These are phyloP conservation scores for Toxotes chatareus DNA, from an alignment of 2,113 vertebrate species.

Conservation along the genomic window DNA sequence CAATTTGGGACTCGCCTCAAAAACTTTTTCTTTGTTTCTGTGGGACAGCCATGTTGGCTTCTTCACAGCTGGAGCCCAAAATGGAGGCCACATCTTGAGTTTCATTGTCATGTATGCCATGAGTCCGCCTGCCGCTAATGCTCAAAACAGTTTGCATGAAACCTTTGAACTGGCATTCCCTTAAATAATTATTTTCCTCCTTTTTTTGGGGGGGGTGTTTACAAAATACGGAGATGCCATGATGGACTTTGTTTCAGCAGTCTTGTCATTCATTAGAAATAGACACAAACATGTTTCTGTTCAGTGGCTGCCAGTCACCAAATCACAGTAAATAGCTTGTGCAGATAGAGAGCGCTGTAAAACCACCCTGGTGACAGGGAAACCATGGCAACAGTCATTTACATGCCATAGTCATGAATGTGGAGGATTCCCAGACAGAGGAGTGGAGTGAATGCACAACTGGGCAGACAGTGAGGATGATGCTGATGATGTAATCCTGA, in stretches of 20 bases:
- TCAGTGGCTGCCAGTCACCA: neutral
- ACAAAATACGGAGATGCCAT: neutral
- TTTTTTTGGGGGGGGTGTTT: too few relatives aligned
- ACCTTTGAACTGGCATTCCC: neutral
- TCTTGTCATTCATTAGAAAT: neutral
- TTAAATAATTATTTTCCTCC: too few relatives aligned
- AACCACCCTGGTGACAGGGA: neutral
- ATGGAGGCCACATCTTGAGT: constrained; percentile 10
- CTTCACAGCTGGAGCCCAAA: constrained; percentile 24
- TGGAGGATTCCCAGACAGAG: neutral
- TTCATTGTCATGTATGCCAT: neutral
- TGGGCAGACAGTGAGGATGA: neutral
- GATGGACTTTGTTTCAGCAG: neutral
- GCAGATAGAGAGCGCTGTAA: neutral
- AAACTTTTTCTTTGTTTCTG: neutral
- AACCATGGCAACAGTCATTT: constrained; percentile 17
- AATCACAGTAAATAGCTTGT: neutral
- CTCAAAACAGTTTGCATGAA: neutral
- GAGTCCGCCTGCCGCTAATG: neutral
- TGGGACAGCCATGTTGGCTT: constrained; percentile 4
- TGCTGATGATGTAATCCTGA: constrained; percentile 27
- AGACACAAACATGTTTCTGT: neutral
- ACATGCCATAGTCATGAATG: constrained; percentile 36
- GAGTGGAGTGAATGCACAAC: neutral
- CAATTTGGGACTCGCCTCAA: neutral